Evolutionary conservation across 2,888 invertebrate species (phyloP).

Genomic region (Drosophila prostipennis): DNA sequence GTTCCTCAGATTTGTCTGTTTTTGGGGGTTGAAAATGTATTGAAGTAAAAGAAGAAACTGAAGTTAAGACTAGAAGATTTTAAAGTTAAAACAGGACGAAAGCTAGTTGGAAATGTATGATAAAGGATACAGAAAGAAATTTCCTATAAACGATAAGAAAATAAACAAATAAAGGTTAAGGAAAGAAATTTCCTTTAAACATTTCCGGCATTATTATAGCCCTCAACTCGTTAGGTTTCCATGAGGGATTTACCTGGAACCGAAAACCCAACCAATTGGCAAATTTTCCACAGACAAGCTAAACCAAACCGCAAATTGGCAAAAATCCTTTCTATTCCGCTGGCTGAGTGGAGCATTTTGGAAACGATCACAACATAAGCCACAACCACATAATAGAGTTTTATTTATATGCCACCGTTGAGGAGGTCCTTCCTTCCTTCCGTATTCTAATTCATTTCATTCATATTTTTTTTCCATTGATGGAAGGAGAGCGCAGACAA

Average conservation of each 20-base stretch:
- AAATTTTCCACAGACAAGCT: slow-evolving; percentile 29
- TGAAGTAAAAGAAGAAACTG: too few relatives aligned
- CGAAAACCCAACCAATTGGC: slow-evolving; percentile 33
- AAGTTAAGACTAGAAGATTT: background rate
- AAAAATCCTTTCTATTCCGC: slow-evolving; percentile 18
- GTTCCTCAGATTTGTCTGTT: background rate
- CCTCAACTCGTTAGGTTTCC: background rate
- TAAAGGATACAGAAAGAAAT: too few relatives aligned
- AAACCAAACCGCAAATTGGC: slow-evolving; percentile 37
- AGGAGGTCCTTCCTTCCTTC: slow-evolving; percentile 13
- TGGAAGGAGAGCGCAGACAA: slow-evolving; percentile 61
- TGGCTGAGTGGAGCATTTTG: slow-evolving; percentile 43
- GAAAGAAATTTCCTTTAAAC: too few relatives aligned
- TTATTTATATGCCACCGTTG: slow-evolving; percentile 61
- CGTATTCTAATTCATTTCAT: background rate
- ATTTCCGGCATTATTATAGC: too few relatives aligned
- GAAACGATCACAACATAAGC: slow-evolving; percentile 72
- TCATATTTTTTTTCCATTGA: background rate
- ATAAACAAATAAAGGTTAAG: too few relatives aligned
- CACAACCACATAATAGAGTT: slow-evolving; percentile 76
- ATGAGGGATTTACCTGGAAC: slow-evolving; percentile 12
- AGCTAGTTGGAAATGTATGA: too few relatives aligned
- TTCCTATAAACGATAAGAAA: too few relatives aligned
- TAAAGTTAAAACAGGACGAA: too few relatives aligned
- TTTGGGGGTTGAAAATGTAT: background rate